Evolutionary conservation across 1,140 invertebrate species (phyloP).

Genomic region (Scaptodrosophila lebanonensis): DNA sequence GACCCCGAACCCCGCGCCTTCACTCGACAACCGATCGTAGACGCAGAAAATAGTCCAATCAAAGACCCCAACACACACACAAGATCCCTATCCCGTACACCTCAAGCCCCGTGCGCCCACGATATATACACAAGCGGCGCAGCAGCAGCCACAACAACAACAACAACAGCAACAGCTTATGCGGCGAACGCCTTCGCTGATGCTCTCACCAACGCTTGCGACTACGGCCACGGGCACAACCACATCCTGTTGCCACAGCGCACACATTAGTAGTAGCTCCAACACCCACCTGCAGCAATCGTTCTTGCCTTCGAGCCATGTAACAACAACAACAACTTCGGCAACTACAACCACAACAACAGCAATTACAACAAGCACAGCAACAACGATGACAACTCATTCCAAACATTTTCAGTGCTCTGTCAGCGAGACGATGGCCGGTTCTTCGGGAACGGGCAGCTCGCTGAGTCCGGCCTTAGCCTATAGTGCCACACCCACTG

Average conservation of each 20-base stretch:
- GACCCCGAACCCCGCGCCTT: too few relatives aligned
- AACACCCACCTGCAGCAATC: slow-evolving; percentile 31
- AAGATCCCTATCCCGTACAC: background rate
- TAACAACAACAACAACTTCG: slow-evolving; percentile 11
- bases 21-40: too few relatives aligned
- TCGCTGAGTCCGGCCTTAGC: slow-evolving; percentile 21
- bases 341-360: slow-evolving; percentile 8
- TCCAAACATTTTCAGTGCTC: slow-evolving; percentile 44
- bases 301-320: too few relatives aligned
- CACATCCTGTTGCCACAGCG: slow-evolving; percentile 28
- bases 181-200: slow-evolving; percentile 40
- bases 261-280: slow-evolving; percentile 31
- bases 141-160: too few relatives aligned
- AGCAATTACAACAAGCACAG: slow-evolving; percentile 10
- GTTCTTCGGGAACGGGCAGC: background rate
- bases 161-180: too few relatives aligned
- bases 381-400: slow-evolving; percentile 23
- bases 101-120: slow-evolving; percentile 39
- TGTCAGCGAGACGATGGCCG: slow-evolving; percentile 17
- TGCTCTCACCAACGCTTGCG: slow-evolving; percentile 37
- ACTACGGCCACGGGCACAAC: slow-evolving; percentile 28
- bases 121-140: slow-evolving; percentile 57
- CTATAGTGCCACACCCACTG: slow-evolving; percentile 18
- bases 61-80: too few relatives aligned
- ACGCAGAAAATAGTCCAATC: too few relatives aligned